Base-by-base conservation (phyloP, 64 coral and sea anemone species). In the Porites lutea region DNA sequence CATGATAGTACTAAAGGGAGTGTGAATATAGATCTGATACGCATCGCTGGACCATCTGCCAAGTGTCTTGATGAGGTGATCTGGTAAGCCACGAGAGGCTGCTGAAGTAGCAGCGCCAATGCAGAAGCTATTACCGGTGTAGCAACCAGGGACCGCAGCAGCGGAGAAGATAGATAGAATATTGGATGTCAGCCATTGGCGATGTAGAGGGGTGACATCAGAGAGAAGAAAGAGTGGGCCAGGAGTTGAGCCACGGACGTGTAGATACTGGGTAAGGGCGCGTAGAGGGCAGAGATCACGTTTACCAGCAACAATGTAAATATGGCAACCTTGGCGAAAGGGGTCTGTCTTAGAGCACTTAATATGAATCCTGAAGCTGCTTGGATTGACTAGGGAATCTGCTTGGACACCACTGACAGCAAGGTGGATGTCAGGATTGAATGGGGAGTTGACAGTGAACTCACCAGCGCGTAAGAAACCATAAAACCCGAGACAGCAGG, bases 151-250 rank as follows among this genome's bases (percentile, higher is more conserved):
- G 65, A 87, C 43, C 37, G 65, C 65, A 22, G 64, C 65, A 37
- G 27, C 27, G 27, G 27, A 37, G 27, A 37, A 37, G 27, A 37
- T 37, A 37, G 27, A 37, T 37, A 1, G 60, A 48, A 46, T 59
- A 4, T 11, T 59, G 6, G 57, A 61, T 15, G 52, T 13, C 52
- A 83, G 18, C 83, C 20, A 51, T 20, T 13, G 16, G 64, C 18
- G 65, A 19, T n/a, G 15, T 63, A 87, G 7, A 5, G 83, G 59
- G 7, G 11, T 64, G 65, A 68, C 86, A 53, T 68, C 63, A 3
- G 15, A 5, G 59, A 62, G 64, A 6, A 53, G 47, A 55, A 88
- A 88, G 12, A 88, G 68, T 11, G 68, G 86, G 86, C 86, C 86
- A 48, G 65, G 86, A 74, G 55, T 20, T n/a, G 27, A 44, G n/a